Evolutionary conservation across 1,140 invertebrate species (phyloP), one percentile per base, ranked within the genome.

Genomic region (Plectus sambesii): DNA sequence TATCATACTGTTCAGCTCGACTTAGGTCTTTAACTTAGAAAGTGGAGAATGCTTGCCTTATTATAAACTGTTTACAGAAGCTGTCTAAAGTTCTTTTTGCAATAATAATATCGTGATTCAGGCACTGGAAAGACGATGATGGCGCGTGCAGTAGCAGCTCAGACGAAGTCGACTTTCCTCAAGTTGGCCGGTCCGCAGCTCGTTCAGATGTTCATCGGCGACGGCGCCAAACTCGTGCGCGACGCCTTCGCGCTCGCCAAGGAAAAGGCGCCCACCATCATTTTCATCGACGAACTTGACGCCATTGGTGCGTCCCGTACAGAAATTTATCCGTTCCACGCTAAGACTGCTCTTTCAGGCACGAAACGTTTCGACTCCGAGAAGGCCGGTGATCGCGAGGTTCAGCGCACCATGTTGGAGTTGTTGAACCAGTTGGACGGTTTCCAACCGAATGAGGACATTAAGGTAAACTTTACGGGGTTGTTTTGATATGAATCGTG

Each of bases 241-340:
- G 92, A 97, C 75, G 92, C 92, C 1, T 97, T 98, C 73, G 88
- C 89, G 2, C 72, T 98, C 3, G 92, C 92, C 8, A 97, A 96
- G 73, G 92, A 98, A 68, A 97, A 97, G 71, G 82, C 88, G 2
- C 92, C 92, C 0, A 88, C 90, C 0, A 96, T 97, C 55, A 96
- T 98, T 57, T 98, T 97, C 66, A 97, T 98, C 70, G 94, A 99
- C 75, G 94, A 99, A 71, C 74, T 99, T 54, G 94, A 99, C 76
- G 94, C 94, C 30, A 99, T 99, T 69, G 90, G 78, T 78, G 60
- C 56, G 58, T 24, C 1, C 35, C 17, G 23, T 12, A 2, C 2
- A 27, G 69, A n/a, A n/a, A n/a, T n/a, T n/a, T n/a, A n/a, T 19
- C n/a, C 8, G 52, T 42, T 2, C 2, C 25, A 2, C 9, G 37